Base-by-base conservation (phyloP, 2,113 vertebrate genomes). In the Malurus alboscapulatus region DNA sequence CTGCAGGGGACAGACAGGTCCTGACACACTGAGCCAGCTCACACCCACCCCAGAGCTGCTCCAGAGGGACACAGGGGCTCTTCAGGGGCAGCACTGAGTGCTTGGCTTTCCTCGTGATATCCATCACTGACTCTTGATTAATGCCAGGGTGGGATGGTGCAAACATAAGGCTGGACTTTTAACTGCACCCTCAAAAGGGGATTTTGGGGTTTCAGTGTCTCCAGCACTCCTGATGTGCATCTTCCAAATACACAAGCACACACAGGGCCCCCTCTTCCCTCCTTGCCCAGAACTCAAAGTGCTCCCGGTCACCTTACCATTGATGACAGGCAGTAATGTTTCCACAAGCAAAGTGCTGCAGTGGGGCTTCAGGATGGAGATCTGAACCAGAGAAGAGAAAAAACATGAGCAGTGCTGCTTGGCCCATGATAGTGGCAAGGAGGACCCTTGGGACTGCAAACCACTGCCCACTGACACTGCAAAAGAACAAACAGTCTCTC, bases 1-100 rank as follows among this genome's bases (percentile, higher is more conserved):
- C 96, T 96, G 71, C 25, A 32, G 76, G 88, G 59, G 16, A 93
- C 68, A 93, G 36, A 54, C 17, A 30, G 55, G 32, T 21, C 67
- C 71, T 78, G 2, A 65, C 2, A 1, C 5, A 4, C 22, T 0
- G 54, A 78, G 36, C 50, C 55, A 27, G 47, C 51, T 26, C 71
- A 45, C 14, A 0, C 5, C 73, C 47, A 4, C 0, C 0, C 1
- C 44, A 22, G 20, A 20, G 36, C 87, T 26, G 59, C 55, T 8
- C 7, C 66, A 2, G 51, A 6, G 15, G 57, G 24, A 8, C 2
- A 42, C 32, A 12, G 53, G 62, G 14, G 14, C 40, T 21, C 17
- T 54, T 11, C 2, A 1, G 32, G 32, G 38, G 24, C 77, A 44
- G 4, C 1, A 3, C 26, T 2, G 7, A 2, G 22, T 4, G 4